Base-by-base conservation (phyloP, 2,113 vertebrate species). In the Rynchops niger region DNA sequence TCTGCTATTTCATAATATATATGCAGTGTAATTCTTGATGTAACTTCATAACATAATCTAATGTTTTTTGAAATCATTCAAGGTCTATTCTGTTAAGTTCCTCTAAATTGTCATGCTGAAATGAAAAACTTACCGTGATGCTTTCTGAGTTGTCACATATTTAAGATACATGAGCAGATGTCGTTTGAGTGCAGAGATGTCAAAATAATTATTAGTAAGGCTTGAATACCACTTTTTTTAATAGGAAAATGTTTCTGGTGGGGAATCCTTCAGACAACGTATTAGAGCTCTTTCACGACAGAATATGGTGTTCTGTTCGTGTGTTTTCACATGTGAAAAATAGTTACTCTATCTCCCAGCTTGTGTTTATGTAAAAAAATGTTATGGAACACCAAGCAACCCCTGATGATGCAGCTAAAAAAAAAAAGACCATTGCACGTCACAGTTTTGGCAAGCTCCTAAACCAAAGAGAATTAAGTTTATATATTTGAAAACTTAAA, bases 401-500 rank as follows among this genome's bases (percentile, higher is more conserved):
- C 29, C 61, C 62, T 95, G 78, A 82, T 92, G 63, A 86, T 86
- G 61, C 49, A 93, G 70, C 87, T 87, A 49, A 65, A 91, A 32
- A 38, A 53, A 59, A 59, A 42, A 40, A 12, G 73, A 81, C n/a
- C 72, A 74, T 71, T 81, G 16, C 80, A 25, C 65, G 63, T 45
- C 43, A 52, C 42, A 83, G 73, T 73, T 70, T 93, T 93, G 90
- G 80, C 67, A 98, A 96, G 23, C 29, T 74, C 34, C 36, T 95
- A 90, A 94, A 94, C 95, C 95, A 90, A 71, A 91, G 52, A 80
- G 9, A 84, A 73, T 92, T 65, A 85, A 93, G 30, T 96, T 96
- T 94, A 82, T 93, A 25, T 63, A 89, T 95, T 93, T 96, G 38
- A 96, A 95, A 95, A 94, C n/a, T 90, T 29, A 86, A 97, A 97